A percentile compares a stretch with the other conserved stretches of the same genome.
These are phyloP conservation scores for Drosophila mojavensis DNA, from an alignment of 1,140 invertebrate species.

Conservation along the genomic window DNA sequence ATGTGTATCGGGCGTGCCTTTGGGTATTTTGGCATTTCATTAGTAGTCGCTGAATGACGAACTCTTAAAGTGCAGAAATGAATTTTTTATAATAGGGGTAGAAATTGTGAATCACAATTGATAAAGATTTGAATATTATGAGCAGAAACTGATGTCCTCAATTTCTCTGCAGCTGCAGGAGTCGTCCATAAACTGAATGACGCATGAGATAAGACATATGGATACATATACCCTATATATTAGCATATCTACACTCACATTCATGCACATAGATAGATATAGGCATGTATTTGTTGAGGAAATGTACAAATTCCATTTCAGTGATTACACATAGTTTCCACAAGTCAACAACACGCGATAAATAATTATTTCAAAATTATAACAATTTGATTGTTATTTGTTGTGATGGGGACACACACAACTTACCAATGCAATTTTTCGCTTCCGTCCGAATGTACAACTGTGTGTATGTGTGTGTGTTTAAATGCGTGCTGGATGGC, in stretches of 20 bases:
- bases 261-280: background rate
- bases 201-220: slow-evolving; percentile 53
- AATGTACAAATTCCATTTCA: slow-evolving; percentile 7
- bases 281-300: background rate
- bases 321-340: slow-evolving; percentile 3
- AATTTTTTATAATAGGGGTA: background rate
- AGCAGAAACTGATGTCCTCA: background rate
- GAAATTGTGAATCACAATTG: slow-evolving; percentile 19
- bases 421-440: slow-evolving; percentile 53
- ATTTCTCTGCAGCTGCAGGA: slow-evolving; percentile 17
- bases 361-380: slow-evolving; percentile 25
- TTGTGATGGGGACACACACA: slow-evolving; percentile 33
- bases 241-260: slow-evolving; percentile 13
- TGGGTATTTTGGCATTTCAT: background rate
- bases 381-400: slow-evolving; percentile 33
- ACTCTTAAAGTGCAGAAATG: slow-evolving; percentile 6
- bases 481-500: background rate
- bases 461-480: slow-evolving; percentile 16
- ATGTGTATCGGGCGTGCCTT: background rate
- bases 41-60: slow-evolving; percentile 7
- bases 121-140: background rate
- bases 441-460: slow-evolving; percentile 37
- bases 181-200: slow-evolving; percentile 20
- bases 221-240: slow-evolving; percentile 31
- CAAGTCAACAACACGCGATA: slow-evolving; percentile 8